Evolutionary conservation across 2,888 invertebrate species (phyloP), one percentile per base, ranked within the genome.

Genomic region (Erannis defoliaria): DNA sequence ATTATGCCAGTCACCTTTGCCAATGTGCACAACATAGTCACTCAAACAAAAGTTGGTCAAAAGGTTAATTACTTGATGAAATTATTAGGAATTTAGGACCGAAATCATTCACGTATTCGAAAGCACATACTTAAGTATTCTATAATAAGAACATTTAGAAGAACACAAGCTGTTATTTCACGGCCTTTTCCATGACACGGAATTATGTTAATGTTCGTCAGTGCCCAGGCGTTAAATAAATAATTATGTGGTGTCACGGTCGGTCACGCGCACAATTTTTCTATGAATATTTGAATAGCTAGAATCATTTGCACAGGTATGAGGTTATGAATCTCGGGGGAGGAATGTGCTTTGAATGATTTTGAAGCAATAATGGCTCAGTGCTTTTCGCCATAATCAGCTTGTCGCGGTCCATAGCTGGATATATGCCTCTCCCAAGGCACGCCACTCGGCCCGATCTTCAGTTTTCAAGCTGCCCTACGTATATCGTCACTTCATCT

Each of bases 211-310:
- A 61, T 61, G 31, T 26, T 12, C 43, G 38, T 43, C 42, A 50
- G 35, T 29, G 40, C 23, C 55, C 46, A 23, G 38, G 50, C 55
- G 40, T n/a, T 51, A 31, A 40, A 51, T 51, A 51, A 51, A 31
- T 51, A 38, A 55, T 50, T 56, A 56, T 56, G 42, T 43, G 23
- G 45, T 57, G 62, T 53, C 56, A 53, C 16, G 53, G 56, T 43
- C 48, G 62, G 56, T 57, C 56, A 62, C 62, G 56, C 56, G 53
- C 40, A 37, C 56, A 40, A 35, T 46, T 62, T 55, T 54, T 48
- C 18, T 57, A 42, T 62, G 53, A 57, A 62, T 62, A 56, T 50
- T 62, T 62, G 23, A 56, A 43, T 10, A 55, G 21, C 23, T 35
- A n/a, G 18, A n/a, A n/a, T 43, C 49, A 38, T 51, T 45, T 60